phyloP scores from a whole-genome alignment of 64 coral and sea anemone species.

The Trachythela sp. region DNA sequence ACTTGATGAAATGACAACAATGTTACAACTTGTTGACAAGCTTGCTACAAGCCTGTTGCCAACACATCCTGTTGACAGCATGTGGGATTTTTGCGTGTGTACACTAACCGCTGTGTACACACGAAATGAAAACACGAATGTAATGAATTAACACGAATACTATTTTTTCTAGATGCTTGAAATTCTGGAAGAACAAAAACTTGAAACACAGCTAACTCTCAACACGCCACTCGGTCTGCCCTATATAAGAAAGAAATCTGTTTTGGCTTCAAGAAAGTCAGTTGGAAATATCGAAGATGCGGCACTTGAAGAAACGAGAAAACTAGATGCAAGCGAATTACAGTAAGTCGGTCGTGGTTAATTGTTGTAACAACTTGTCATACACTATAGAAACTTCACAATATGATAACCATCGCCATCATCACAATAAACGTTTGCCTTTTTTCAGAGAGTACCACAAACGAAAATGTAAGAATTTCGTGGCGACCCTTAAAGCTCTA shows the following conservation, averaged over 20 bases:
- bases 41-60: no score
- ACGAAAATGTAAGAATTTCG: constrained; percentile 38
- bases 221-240: not conserved
- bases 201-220: not conserved
- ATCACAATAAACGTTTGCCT: no score
- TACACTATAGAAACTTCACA: no score
- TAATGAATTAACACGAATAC: no score
- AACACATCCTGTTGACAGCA: no score
- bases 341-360: not conserved
- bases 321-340: not conserved
- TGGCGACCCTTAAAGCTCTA: constrained; percentile 45
- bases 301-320: not conserved
- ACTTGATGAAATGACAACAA: no score
- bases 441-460: constrained; percentile 52
- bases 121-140: no score
- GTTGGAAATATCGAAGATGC: not conserved
- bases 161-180: not conserved
- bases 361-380: no score
- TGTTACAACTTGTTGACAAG: no score
- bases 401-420: no score
- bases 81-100: no score
- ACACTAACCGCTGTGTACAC: no score
- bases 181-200: constrained; percentile 2
- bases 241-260: not conserved
- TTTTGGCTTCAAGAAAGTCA: not conserved